Percentiles rank a stretch among this genome's conserved stretches.
Conservation (phyloP, 2,113 vertebrate genomes). For the Fukomys damarensis region DNA sequence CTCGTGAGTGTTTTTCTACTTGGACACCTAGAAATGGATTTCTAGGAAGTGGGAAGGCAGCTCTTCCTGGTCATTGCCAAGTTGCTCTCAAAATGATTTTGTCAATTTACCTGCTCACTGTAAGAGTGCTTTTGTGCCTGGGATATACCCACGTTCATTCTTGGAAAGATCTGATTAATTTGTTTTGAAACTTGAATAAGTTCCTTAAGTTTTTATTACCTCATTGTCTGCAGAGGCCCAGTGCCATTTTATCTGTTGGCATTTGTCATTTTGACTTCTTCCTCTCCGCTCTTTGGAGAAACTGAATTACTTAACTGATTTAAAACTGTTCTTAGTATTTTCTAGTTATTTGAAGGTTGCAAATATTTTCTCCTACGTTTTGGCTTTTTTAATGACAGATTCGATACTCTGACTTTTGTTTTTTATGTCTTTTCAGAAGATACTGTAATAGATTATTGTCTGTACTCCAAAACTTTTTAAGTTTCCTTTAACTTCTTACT, state of each 20-base stretch:
- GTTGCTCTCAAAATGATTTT: not conserved
- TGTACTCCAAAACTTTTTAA: not conserved
- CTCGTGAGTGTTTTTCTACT: not conserved
- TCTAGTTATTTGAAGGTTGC: not conserved
- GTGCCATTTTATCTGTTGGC: not conserved
- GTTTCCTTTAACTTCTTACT: constrained; percentile 31
- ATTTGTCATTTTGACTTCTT: constrained; percentile 39
- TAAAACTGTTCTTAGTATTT: not conserved
- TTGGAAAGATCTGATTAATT: not conserved
- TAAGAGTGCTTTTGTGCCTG: not conserved
- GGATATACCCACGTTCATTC: not conserved
- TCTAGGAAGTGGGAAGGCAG: not conserved
- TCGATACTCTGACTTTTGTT: not conserved
- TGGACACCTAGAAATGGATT: not conserved
- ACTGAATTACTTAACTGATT: not conserved
- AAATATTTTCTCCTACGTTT: not conserved
- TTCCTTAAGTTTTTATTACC: not conserved
- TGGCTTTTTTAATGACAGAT: constrained; percentile 9
- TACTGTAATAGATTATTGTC: not conserved
- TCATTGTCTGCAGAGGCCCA: not conserved
- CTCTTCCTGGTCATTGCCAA: not conserved
- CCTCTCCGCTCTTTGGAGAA: not conserved
- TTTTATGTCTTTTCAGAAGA: constrained; percentile 16
- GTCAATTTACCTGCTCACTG: not conserved
- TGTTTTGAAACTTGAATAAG: not conserved